Conservation (phyloP, 2,113 vertebrate species). For the Bujurquina vittata region DNA sequence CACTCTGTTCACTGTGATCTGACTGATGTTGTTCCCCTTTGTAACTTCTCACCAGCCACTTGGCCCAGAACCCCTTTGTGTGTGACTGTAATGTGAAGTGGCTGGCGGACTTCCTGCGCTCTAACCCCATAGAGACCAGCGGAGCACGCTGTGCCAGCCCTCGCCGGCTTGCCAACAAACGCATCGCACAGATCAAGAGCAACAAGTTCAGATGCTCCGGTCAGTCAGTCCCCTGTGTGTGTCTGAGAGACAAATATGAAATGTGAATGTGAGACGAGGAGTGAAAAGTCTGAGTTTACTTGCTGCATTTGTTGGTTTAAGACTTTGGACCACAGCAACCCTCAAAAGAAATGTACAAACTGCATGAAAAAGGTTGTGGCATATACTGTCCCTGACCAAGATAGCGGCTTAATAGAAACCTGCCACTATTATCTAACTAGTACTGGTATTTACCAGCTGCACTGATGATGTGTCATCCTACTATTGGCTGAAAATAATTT, state of each 20-base stretch:
- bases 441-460: neutral
- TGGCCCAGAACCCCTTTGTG: conserved; percentile 97
- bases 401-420: neutral
- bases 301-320: neutral
- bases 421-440: neutral
- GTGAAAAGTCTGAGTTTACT: neutral
- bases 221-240: conserved; percentile 65
- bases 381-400: neutral
- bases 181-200: conserved; percentile 98
- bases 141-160: conserved; percentile 95
- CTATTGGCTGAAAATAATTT: neutral
- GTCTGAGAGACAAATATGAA: neutral
- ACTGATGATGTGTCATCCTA: neutral
- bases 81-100: conserved; percentile 97
- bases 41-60: conserved; percentile 82
- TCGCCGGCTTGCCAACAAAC: conserved; percentile 95
- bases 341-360: neutral
- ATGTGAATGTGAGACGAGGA: neutral
- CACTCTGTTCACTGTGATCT: neutral
- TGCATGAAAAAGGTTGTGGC: neutral
- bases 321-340: neutral
- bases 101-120: conserved; percentile 94
- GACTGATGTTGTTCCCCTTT: conserved; percentile 16
- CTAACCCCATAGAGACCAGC: conserved; percentile 95
- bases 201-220: conserved; percentile 97